Base-by-base conservation (phyloP, 2,797 vertebrate species). In the Squalus acanthias region DNA sequence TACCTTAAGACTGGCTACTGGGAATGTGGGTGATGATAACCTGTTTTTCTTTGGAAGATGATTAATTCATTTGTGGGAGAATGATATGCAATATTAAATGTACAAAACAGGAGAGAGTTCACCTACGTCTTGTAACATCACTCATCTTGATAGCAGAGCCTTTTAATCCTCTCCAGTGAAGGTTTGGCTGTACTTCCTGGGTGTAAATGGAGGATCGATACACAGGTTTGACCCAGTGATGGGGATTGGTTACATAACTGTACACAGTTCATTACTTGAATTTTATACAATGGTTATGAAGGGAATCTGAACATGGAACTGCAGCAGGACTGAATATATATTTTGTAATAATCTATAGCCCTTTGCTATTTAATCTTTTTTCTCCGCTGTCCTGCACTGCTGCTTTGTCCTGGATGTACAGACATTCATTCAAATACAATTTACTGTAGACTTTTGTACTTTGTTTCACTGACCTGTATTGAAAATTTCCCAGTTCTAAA, bases 401-500 rank as follows among this genome's bases (percentile, higher is more conserved):
- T 96, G 97, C 97, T 95, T 95, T 74, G 94, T 57, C 94, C 53
- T 95, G 50, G 93, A 60, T 53, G 70, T 95, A 95, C 69, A 72
- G 94, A 95, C 92, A 24, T 74, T 50, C 70, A 50, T 74, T 53
- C 50, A 95, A 76, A 95, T 46, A 76, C 70, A 76, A n/a, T 33
- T 95, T 74, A 95, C 50, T 57, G 70, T 96, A 96, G 96, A 97
- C 96, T 97, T 97, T 97, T 97, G 97, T 98, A 98, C 98, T 98
- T 98, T 98, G 98, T 98, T 97, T 97, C 96, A 96, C 97, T 96
- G 97, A 97, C 97, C 97, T 97, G 97, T 97, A 97, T 97, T 97
- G 97, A 97, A 96, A 97, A 97, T 97, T 97, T 97, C 97, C 97
- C 97, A 96, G 96, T 96, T 97, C 97, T 97, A 98, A 98, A 98